Conservation (phyloP, 2,797 vertebrate species). For the Hirundo rustica region DNA sequence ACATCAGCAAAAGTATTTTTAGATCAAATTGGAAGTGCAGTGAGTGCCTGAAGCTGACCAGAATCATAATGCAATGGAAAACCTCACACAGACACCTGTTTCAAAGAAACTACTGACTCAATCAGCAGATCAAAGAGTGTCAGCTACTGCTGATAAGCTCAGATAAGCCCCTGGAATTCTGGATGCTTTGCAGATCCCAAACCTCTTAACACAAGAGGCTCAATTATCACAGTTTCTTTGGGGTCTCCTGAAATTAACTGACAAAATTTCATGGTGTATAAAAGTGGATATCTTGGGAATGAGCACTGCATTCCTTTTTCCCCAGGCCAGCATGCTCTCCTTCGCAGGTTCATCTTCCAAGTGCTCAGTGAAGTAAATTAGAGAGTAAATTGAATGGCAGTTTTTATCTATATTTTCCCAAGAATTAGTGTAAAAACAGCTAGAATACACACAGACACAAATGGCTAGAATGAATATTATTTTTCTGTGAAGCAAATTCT, state of each 20-base stretch:
- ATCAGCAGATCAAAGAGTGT: not conserved
- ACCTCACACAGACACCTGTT: conserved; percentile 30
- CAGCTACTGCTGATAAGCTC: not conserved
- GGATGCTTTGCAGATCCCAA: conserved; percentile 1
- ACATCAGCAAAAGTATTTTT: conserved; percentile 35
- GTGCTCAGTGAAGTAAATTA: conserved; percentile 46
- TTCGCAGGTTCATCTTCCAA: not conserved
- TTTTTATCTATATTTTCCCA: conserved; percentile 47
- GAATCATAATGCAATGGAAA: conserved; percentile 34
- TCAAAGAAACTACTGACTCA: not conserved
- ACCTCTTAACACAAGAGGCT: not conserved
- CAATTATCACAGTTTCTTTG: not conserved
- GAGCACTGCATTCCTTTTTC: not conserved
- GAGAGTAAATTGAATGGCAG: conserved; percentile 10
- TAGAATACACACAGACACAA: conserved; percentile 25
- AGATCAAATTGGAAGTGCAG: not conserved
- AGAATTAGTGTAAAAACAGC: conserved; percentile 31
- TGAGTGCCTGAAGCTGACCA: conserved; percentile 10
- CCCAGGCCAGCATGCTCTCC: not conserved
- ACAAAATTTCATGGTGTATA: not conserved
- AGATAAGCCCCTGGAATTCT: conserved; percentile 5
- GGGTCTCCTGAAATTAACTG: not conserved
- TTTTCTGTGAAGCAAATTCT: conserved; percentile 15
- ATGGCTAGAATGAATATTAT: not conserved
- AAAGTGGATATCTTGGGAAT: not conserved